Base-by-base conservation (phyloP, 2,888 invertebrate species). In the Drosophila antonietae region DNA sequence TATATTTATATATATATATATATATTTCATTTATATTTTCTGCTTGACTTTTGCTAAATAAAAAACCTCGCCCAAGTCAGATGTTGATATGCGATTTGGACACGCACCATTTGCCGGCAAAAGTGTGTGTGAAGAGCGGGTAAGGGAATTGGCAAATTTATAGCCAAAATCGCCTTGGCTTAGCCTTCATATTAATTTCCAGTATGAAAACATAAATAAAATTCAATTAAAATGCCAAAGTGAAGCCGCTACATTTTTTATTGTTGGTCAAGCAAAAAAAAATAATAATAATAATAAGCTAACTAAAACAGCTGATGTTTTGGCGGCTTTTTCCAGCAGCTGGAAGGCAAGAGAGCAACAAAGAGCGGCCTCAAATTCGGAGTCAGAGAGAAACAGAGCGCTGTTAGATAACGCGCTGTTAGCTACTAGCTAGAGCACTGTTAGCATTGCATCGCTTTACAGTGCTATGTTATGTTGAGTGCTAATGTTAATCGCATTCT, bases 61-160 rank as follows among this genome's bases (percentile, higher is more conserved):
- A 59, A n/a, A 3, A 12, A 3, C 31, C 82, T 68, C 66, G 77
- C 74, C 77, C 70, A 81, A 33, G 53, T 37, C 62, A 60, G 53
- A 47, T 33, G 49, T 43, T 61, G 65, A 86, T 83, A 80, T 73
- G 68, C 75, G 81, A 74, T 83, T 88, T 73, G 75, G 60, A 69
- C 81, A 83, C 89, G 89, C 89, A 86, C 81, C 68, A 88, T 86
- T 88, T 83, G 75, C 59, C 33, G 49, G 61, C 72, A 57, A 43
- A 55, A 39, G 57, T 28, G 28, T 28, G 28, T 28, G 28, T 41
- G 39, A 71, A 67, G 49, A 56, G 9, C 49, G 31, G 5, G 3
- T n/a, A 33, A 18, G 28, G 59, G 18, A n/a, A 6, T 10, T n/a
- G 37, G 23, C 18, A 61, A 65, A 68, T 68, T 60, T 77, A 73